Base-by-base conservation (phyloP, 1,140 invertebrate genomes). In the Drosophila gunungcola region DNA sequence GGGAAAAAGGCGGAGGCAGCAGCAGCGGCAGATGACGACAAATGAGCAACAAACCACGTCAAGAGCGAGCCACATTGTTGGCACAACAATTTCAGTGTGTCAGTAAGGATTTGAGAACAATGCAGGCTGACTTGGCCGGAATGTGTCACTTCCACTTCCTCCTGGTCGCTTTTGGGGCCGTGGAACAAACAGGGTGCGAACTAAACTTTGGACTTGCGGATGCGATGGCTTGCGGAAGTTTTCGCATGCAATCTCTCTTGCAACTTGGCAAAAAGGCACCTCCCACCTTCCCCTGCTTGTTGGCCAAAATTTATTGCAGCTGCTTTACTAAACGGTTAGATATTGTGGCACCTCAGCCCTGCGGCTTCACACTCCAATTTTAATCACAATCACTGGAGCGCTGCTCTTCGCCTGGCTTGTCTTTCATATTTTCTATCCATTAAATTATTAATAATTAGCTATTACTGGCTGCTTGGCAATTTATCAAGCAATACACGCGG, bases 401-500 rank as follows among this genome's bases (percentile, higher is more conserved):
- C 13, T 48, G 51, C 42, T 48, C 51, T 29, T 36, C 27, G 55
- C 39, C 49, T 38, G 55, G 51, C 38, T 51, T 32, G 43, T 68
- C 51, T 61, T 36, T 80, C 77, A 68, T 76, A 80, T 78, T 85
- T 80, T 78, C 49, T 56, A 78, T 42, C 79, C 61, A 80, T 85
- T 81, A 83, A 89, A 88, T 88, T 83, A 88, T 89, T 83, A 89
- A 89, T 83, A 88, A 88, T 88, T 89, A 77, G 55, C 77, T 88
- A 89, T 83, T 88, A 88, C 67, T 52, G 55, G 13, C 63, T 61
- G 58, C 11, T 60, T 64, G 63, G 54, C 61, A 78, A 81, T 86
- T 84, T 86, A 77, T 63, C 60, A 67, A 62, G 73, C 56, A 61
- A 21, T 61, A 49, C 62, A 74, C 48, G 57, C 10, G 42, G 58